phyloP scores from a whole-genome alignment of 2,888 invertebrate genomes.

The Aspidiotus destructor region DNA sequence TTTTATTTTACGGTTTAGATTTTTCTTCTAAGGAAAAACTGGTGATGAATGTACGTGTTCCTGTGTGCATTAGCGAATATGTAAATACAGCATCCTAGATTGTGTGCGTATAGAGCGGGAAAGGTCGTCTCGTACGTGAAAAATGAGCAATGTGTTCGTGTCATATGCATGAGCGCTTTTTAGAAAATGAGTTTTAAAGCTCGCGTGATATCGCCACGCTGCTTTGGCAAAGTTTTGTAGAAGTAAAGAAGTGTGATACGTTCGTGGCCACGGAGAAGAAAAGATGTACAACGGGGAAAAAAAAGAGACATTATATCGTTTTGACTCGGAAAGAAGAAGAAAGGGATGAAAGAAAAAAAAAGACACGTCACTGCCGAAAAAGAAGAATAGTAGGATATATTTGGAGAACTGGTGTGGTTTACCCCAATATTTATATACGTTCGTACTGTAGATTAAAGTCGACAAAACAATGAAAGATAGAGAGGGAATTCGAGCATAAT shows the following conservation, averaged over 20 bases:
- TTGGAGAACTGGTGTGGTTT: no score
- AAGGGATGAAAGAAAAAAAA: slow-evolving; percentile 1
- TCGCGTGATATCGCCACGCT: slow-evolving; percentile 4
- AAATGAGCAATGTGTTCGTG: slow-evolving; percentile 30
- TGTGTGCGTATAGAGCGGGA: background rate
- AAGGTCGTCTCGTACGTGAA: slow-evolving; percentile 15
- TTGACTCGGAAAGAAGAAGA: background rate
- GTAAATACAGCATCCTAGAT: background rate
- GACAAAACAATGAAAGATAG: no score
- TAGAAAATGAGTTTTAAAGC: slow-evolving; percentile 30
- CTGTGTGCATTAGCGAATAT: background rate
- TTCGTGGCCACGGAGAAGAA: background rate
- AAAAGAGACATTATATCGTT: background rate
- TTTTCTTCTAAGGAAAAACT: no score
- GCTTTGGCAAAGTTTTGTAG: background rate
- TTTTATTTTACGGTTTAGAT: no score
- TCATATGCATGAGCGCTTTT: slow-evolving; percentile 30
- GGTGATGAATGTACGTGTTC: no score
- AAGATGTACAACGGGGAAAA: background rate
- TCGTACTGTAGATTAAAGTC: no score
- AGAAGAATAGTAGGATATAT: no score
- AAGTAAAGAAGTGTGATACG: background rate
- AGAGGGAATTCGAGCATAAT: no score
- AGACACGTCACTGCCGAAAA: background rate
- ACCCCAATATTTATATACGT: no score